Base-by-base conservation (phyloP, 2,113 vertebrate genomes). In the Cynopterus brachyotis region DNA sequence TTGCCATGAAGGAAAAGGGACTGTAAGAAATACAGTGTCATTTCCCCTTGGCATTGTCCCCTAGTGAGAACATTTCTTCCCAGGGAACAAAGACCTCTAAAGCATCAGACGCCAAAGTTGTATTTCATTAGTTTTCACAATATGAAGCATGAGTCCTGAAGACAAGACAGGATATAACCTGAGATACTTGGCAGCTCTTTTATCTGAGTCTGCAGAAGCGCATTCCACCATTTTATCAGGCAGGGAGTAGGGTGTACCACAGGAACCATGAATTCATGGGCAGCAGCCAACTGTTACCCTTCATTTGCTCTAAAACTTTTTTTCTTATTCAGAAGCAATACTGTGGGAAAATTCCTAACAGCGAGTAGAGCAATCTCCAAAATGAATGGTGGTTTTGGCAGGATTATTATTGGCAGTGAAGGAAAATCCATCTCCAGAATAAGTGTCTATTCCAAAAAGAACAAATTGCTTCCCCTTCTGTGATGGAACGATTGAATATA, bases 401-500 rank as follows among this genome's bases (percentile, higher is more conserved):
- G 15, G 9, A 45, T 81, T 37, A 60, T 32, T 59, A 35, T 16
- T 91, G 93, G 82, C 87, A 92, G 2, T 20, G 67, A 84, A 87
- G 50, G 35, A 22, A 88, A 95, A 75, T 70, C 30, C 26, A 81
- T 91, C 86, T 69, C 64, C 19, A 57, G 30, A 73, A n/a, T 42
- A 37, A 59, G 20, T 37, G 4, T 90, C 82, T 79, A 37, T 69
- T 84, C 92, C 57, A 76, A 82, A 83, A 93, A 84, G 53, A 91
- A 81, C 40, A 95, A 89, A 95, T 50, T 70, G 59, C 32, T 82
- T 91, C n/a, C 40, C 50, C 7, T 70, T 96, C 78, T 37, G 59
- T 89, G 53, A 50, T 69, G 40, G 42, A 94, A 95, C 32, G 6
- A 37, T 30, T 37, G 32, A 57, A 40, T 73, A 9, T n/a, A 92